Evolutionary conservation across 2,113 vertebrate species (phyloP).

Genomic region (Neotragus moschatus): DNA sequence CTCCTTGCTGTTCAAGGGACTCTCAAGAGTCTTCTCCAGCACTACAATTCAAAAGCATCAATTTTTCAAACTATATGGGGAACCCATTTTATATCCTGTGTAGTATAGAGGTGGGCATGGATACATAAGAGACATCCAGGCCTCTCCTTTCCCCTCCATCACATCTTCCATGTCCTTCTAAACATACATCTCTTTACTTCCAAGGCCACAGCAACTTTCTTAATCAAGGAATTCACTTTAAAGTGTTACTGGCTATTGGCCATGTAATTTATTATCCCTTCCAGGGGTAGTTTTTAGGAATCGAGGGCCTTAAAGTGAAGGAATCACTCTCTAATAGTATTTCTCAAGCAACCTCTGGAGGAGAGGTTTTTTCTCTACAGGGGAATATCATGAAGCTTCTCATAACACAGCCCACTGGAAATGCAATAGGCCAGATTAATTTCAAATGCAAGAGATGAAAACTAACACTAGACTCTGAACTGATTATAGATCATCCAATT

Average conservation of each 20-base stretch:
- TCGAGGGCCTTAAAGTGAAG: neutral
- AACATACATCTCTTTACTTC: neutral
- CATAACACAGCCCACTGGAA: neutral
- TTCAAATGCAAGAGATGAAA: conserved; percentile 31
- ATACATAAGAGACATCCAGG: neutral
- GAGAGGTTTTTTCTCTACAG: neutral
- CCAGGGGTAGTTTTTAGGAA: neutral
- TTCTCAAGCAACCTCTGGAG: neutral
- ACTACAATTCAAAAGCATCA: neutral
- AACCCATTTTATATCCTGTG: neutral
- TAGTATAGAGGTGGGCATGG: neutral
- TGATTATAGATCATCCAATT: neutral
- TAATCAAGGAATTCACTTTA: neutral
- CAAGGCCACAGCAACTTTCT: neutral
- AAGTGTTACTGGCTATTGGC: neutral
- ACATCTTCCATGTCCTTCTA: neutral
- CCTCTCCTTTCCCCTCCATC: neutral
- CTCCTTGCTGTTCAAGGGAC: neutral
- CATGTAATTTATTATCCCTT: neutral
- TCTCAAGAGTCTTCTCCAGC: neutral
- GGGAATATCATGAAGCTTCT: neutral
- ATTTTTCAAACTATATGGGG: neutral
- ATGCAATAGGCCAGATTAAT: neutral
- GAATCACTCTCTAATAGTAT: neutral
- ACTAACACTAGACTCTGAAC: neutral